Base-by-base conservation (phyloP, 2,797 vertebrate genomes). In the Psittacula echo region DNA sequence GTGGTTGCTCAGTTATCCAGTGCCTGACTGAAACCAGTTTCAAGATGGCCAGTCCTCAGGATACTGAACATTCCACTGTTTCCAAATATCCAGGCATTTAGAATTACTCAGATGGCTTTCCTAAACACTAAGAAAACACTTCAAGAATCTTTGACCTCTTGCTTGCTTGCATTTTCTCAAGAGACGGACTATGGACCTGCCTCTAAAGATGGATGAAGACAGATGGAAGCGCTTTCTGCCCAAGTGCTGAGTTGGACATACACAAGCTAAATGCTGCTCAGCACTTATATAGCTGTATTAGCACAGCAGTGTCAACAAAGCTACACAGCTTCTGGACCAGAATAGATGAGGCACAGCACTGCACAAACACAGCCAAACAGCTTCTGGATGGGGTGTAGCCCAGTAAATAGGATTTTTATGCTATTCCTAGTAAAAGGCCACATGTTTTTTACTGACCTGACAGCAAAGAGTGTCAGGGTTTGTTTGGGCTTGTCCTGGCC, bases 281-380 rank as follows among this genome's bases (percentile, higher is more conserved):
- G 93, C 88, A 70, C 61, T 90, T 51, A 80, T 44, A 61, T 47
- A 47, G 83, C 83, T 85, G 71, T 76, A 34, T 90, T 92, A 95
- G 83, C 94, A 95, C 68, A 87, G 94, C 86, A 88, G 85, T 77
- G 86, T 95, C 93, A 95, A 95, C 90, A 95, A 48, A 74, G 86
- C 86, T 67, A 90, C 61, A 34, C 6, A 45, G 29, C 86, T 95
- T 95, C 89, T 95, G 86, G 77, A 93, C 78, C 81, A 93, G 89
- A 96, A 85, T 93, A 94, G 94, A 96, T 89, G 88, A 97, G 86
- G 71, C 64, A 54, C 62, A 91, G 91, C 41, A 53, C 86, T 85
- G 72, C 93, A 86, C 90, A 96, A 96, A 94, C 94, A 85, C 81
- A 93, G 86, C 77, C 92, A 94, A 84, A 93, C 50, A 71, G 81